phyloP scores from a whole-genome alignment of 2,113 vertebrate genomes.

The Alexandromys fortis region DNA sequence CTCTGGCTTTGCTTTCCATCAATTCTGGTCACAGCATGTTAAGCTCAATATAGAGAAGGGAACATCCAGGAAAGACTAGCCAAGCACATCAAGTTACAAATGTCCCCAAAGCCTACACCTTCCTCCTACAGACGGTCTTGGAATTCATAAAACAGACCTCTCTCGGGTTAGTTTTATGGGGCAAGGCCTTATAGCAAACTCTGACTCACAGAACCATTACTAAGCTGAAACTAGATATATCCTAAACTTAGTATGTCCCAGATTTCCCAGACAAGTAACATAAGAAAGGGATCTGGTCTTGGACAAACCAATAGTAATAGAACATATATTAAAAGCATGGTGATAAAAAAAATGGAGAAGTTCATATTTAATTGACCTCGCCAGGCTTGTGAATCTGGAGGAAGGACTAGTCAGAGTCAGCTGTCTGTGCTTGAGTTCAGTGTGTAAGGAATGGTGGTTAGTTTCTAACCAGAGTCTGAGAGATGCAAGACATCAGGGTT shows the following conservation, averaged over 20 bases:
- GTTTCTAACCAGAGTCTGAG: neutral
- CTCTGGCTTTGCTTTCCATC: slow-evolving; percentile 36
- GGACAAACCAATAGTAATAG: neutral
- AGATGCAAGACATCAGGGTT: neutral
- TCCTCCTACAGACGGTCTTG: neutral
- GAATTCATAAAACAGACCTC: neutral
- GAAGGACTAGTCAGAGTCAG: neutral
- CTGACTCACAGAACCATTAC: too few species aligned
- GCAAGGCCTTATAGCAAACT: fast-evolving
- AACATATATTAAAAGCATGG: neutral
- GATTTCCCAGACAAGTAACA: neutral
- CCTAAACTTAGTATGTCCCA: neutral
- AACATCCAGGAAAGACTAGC: neutral
- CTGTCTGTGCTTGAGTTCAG: neutral
- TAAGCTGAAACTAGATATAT: neutral
- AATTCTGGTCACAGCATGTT: slow-evolving; percentile 24
- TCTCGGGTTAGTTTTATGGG: too few species aligned
- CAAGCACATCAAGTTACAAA: neutral
- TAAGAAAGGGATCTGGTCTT: neutral
- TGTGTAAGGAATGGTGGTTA: neutral
- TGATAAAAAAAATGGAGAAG: neutral
- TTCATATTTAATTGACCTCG: neutral
- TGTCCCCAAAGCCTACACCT: neutral
- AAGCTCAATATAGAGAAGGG: neutral
- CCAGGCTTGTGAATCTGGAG: neutral